phyloP scores from a whole-genome alignment of 2,113 vertebrate species.

The Scomber japonicus region DNA sequence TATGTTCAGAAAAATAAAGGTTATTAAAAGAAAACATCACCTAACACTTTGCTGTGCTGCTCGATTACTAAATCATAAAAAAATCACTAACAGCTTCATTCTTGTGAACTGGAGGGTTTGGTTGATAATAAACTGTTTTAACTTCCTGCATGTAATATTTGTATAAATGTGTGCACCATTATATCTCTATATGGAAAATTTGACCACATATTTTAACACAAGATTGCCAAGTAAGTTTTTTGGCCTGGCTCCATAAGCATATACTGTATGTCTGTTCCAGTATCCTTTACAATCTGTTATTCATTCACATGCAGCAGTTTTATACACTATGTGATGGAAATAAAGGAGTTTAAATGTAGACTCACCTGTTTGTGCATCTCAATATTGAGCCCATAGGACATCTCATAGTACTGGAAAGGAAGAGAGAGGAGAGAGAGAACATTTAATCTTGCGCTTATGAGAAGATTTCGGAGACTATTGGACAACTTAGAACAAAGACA shows the following conservation, averaged over 20 bases:
- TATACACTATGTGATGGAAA: neutral
- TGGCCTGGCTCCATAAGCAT: constrained; percentile 11
- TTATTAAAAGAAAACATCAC: neutral
- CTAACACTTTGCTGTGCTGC: neutral
- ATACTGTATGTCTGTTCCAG: neutral
- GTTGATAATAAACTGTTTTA: too few species aligned
- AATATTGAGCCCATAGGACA: constrained; percentile 97
- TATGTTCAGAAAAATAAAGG: too few species aligned
- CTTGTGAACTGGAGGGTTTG: neutral
- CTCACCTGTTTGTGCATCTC: constrained; percentile 96
- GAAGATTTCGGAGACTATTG: too few species aligned
- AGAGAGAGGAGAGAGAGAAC: constrained; percentile 1
- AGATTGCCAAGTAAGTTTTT: neutral
- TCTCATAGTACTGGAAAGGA: constrained; percentile 79
- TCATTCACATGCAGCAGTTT: neutral
- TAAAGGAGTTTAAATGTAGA: neutral
- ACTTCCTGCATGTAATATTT: too few species aligned
- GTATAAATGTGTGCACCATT: too few species aligned
- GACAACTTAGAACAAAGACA: too few species aligned
- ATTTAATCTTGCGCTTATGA: too few species aligned
- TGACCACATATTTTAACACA: neutral
- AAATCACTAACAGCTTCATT: neutral
- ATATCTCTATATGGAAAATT: neutral
- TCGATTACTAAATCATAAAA: neutral
- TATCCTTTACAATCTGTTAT: neutral